phyloP scores from a whole-genome alignment of 2,888 invertebrate species.

The Euspilapteryx auroguttella region DNA sequence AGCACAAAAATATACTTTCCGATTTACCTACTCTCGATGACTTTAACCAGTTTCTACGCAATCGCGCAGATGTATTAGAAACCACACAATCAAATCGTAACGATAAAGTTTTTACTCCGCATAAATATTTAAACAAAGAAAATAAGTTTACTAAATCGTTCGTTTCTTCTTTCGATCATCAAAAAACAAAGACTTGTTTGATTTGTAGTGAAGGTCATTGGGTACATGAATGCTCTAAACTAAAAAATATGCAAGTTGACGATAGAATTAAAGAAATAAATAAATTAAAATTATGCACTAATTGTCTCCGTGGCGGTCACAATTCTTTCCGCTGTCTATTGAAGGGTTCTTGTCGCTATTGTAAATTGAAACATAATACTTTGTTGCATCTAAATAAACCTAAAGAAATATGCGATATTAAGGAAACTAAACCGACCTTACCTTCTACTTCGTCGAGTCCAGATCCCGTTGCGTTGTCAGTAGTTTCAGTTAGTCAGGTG shows the following conservation, averaged over 20 bases:
- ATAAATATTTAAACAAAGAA: too few species aligned
- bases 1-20: not conserved
- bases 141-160: not conserved
- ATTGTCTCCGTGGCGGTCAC: constrained; percentile 5
- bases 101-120: not conserved
- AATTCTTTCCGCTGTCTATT: constrained; percentile 4
- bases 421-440: not conserved
- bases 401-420: not conserved
- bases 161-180: not conserved
- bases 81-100: not conserved
- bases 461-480: constrained; percentile 3
- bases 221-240: not conserved
- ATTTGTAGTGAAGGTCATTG: not conserved
- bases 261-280: not conserved
- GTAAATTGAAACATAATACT: constrained; percentile 3
- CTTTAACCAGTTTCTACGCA: constrained; percentile 1
- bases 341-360: constrained; percentile 2
- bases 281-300: constrained; percentile 4
- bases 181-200: not conserved
- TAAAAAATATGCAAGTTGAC: not conserved
- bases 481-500: constrained; percentile 1
- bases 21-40: not conserved
- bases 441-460: constrained; percentile 1
- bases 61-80: constrained; percentile 1
- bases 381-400: constrained; percentile 3